These are phyloP conservation scores for Andrena minutula DNA, from an alignment of 2,888 invertebrate genomes.

Conservation along the genomic window DNA sequence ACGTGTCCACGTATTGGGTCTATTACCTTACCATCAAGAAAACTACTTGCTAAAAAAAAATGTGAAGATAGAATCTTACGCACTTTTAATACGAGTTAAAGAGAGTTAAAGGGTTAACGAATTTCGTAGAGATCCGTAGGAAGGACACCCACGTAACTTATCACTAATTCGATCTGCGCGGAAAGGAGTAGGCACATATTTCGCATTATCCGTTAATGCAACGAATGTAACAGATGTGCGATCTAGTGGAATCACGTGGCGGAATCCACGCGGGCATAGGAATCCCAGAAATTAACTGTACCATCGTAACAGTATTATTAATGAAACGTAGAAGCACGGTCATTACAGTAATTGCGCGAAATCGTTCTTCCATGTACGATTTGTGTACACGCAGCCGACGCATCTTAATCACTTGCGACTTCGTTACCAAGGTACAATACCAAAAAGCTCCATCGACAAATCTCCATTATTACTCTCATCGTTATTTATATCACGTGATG, in stretches of 20 bases:
- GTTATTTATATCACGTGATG: constrained; percentile 36
- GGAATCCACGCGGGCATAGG: constrained; percentile 19
- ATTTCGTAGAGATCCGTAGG: no score
- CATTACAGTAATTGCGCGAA: constrained; percentile 1
- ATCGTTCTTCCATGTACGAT: not conserved
- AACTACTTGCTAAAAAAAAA: no score
- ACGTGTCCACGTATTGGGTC: no score
- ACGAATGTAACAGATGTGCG: constrained; percentile 38
- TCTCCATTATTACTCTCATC: constrained; percentile 7
- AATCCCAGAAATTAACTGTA: constrained; percentile 9
- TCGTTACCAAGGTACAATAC: not conserved
- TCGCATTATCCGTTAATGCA: not conserved
- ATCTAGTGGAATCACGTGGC: constrained; percentile 28
- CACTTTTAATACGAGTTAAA: no score
- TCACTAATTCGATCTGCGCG: not conserved
- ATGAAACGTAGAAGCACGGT: not conserved
- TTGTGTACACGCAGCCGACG: not conserved
- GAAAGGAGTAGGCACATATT: not conserved
- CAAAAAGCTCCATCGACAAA: not conserved
- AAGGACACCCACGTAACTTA: no score
- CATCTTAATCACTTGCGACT: not conserved
- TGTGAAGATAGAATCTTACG: no score
- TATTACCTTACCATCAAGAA: no score
- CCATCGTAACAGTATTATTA: constrained; percentile 16
- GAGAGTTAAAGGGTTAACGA: no score